Percentiles rank a stretch among this genome's conserved stretches.
phyloP scores from a whole-genome alignment of 2,888 invertebrate genomes.

The Petrolisthes cinctipes region DNA sequence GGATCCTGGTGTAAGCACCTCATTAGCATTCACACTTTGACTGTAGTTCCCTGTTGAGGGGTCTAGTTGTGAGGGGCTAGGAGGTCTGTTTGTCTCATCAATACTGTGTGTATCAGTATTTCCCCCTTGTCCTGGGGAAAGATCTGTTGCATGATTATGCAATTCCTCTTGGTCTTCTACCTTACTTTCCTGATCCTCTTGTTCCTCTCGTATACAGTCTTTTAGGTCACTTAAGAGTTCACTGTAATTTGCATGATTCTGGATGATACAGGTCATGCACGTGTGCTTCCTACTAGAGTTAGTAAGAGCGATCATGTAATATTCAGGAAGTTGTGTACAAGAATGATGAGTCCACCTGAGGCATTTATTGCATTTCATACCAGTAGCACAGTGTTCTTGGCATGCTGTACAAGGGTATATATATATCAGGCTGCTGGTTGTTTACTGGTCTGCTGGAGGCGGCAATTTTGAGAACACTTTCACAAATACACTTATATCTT shows the following conservation, averaged over 20 bases:
- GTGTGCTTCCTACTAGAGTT: too few species aligned
- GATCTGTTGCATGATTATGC: slow-evolving; percentile 4
- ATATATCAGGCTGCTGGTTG: too few species aligned
- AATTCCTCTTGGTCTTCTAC: slow-evolving; percentile 4
- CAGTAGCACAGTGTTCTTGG: too few species aligned
- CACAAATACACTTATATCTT: too few species aligned
- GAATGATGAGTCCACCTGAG: too few species aligned
- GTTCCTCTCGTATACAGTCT: slow-evolving; percentile 7
- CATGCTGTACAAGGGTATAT: too few species aligned
- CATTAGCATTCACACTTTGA: not conserved
- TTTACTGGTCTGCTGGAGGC: too few species aligned
- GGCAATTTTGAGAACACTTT: too few species aligned
- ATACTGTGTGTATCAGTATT: slow-evolving; percentile 7
- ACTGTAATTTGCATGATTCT: slow-evolving; percentile 7
- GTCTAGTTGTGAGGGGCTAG: slow-evolving; percentile 7
- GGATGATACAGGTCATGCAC: too few species aligned
- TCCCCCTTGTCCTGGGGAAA: slow-evolving; percentile 1
- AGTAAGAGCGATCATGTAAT: too few species aligned
- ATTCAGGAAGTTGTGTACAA: too few species aligned
- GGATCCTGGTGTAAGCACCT: slow-evolving; percentile 1
- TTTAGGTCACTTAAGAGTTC: slow-evolving; percentile 7
- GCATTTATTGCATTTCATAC: too few species aligned
- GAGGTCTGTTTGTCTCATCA: not conserved
- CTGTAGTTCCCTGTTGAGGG: slow-evolving; percentile 1
- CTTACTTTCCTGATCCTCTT: slow-evolving; percentile 4